phyloP scores from a whole-genome alignment of 2,113 vertebrate species.

The Saguinus midas region DNA sequence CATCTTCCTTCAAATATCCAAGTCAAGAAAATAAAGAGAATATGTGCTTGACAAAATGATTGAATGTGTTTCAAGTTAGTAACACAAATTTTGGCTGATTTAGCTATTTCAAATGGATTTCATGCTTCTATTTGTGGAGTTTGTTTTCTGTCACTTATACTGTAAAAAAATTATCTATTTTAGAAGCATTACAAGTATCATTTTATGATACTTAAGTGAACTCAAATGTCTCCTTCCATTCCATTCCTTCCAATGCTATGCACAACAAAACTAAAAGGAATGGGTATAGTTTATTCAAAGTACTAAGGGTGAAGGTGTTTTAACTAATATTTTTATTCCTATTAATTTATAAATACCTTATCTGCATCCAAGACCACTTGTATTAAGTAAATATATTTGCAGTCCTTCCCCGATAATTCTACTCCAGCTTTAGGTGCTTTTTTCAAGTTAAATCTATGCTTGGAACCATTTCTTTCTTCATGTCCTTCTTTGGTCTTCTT shows the following conservation, averaged over 20 bases:
- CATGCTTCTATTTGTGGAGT: slow-evolving; percentile 54
- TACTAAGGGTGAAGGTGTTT: not conserved
- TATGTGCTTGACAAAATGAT: slow-evolving; percentile 47
- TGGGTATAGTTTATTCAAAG: not conserved
- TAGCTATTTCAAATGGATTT: slow-evolving; percentile 61
- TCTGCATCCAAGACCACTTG: not conserved
- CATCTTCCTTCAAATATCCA: slow-evolving; percentile 52
- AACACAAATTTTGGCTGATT: not conserved
- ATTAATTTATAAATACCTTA: not conserved
- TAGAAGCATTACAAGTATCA: not conserved
- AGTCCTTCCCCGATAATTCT: not conserved
- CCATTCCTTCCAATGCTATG: not conserved
- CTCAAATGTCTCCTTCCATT: slow-evolving; percentile 16
- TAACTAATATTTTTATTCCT: not conserved
- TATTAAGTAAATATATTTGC: not conserved
- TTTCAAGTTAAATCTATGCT: not conserved
- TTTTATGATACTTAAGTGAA: slow-evolving; percentile 30
- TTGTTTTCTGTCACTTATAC: slow-evolving; percentile 35
- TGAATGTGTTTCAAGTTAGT: slow-evolving; percentile 29
- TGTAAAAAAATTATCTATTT: slow-evolving; percentile 8
- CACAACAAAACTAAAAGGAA: slow-evolving; percentile 12
- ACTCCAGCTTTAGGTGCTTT: not conserved
- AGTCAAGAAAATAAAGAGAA: not conserved
- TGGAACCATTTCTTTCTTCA: not conserved
- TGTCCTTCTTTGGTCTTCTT: not conserved